These are phyloP conservation scores for Isaurus tuberculatus DNA, from an alignment of 92 coral and sea anemone genomes.

Conservation along the genomic window DNA sequence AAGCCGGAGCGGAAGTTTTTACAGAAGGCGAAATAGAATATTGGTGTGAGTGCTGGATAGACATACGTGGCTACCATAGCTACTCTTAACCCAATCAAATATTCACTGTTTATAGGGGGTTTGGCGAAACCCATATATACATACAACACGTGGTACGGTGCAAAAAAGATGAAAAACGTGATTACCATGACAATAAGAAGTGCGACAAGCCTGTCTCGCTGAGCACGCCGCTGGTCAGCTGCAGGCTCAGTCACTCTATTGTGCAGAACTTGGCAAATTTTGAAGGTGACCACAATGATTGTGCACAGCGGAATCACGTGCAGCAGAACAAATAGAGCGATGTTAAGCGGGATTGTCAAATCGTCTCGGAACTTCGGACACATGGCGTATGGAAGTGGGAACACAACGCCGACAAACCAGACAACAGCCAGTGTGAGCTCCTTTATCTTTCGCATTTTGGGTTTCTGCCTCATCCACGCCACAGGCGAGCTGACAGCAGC, in stretches of 20 bases:
- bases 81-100: conserved; percentile 41
- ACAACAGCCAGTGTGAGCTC: conserved; percentile 26
- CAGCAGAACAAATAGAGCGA: conserved; percentile 36
- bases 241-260: conserved; percentile 42
- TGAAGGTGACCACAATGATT: conserved; percentile 39
- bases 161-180: conserved; percentile 69
- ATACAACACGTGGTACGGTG: conserved; percentile 62
- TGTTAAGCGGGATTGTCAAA: conserved; percentile 21
- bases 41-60: conserved; percentile 69
- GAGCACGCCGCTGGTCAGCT: conserved; percentile 42
- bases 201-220: conserved; percentile 53
- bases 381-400: conserved; percentile 43
- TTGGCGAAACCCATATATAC: conserved; percentile 48
- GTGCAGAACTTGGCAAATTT: conserved; percentile 41
- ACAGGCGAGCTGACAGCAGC: conserved; percentile 44
- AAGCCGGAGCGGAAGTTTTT: conserved; percentile 73
- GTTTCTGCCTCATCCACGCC: conserved; percentile 39
- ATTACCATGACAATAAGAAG: conserved; percentile 64
- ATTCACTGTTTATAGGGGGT: conserved; percentile 16
- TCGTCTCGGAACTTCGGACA: conserved; percentile 3
- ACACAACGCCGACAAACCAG: conserved; percentile 31
- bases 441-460: conserved; percentile 5
- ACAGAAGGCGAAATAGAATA: conserved; percentile 78
- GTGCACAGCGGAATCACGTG: conserved; percentile 43
- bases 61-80: conserved; percentile 56